Conservation (phyloP, 2,113 vertebrate species). For the Salvelinus alpinus region DNA sequence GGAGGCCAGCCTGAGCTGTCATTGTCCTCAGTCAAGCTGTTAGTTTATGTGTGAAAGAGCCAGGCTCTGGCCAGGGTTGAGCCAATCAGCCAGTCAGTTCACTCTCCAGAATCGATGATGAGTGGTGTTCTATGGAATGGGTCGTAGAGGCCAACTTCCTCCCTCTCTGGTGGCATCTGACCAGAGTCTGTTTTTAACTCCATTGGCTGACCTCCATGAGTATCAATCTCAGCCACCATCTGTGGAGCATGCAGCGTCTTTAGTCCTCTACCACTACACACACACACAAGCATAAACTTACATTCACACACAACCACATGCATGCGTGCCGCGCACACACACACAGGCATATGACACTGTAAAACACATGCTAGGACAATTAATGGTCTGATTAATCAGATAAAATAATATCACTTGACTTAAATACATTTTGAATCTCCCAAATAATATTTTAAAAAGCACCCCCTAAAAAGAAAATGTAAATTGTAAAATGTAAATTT, state of each 20-base stretch:
- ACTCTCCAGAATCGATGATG: constrained; percentile 6
- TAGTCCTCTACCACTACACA: constrained; percentile 12
- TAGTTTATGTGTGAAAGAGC: background rate
- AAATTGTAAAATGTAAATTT: no score
- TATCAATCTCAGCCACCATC: constrained; percentile 48
- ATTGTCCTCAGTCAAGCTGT: background rate
- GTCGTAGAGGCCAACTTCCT: background rate
- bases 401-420: no score
- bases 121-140: constrained; percentile 13
- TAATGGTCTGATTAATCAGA: no score
- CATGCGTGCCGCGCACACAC: constrained; percentile 14
- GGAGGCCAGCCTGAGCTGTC: background rate
- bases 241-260: constrained; percentile 32
- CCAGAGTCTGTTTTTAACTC: constrained; percentile 21
- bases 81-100: background rate
- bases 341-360: background rate
- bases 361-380: no score
- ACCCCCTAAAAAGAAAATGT: no score
- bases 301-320: background rate
- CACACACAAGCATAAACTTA: constrained; percentile 3
- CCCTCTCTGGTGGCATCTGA: constrained; percentile 1
- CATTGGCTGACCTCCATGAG: constrained; percentile 48
- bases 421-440: no score
- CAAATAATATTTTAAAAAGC: no score
- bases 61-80: background rate